Percentiles rank a stretch among this genome's conserved stretches.
These are phyloP conservation scores for Myotis vivesi DNA, from an alignment of 2,797 vertebrate genomes.

Conservation along the genomic window DNA sequence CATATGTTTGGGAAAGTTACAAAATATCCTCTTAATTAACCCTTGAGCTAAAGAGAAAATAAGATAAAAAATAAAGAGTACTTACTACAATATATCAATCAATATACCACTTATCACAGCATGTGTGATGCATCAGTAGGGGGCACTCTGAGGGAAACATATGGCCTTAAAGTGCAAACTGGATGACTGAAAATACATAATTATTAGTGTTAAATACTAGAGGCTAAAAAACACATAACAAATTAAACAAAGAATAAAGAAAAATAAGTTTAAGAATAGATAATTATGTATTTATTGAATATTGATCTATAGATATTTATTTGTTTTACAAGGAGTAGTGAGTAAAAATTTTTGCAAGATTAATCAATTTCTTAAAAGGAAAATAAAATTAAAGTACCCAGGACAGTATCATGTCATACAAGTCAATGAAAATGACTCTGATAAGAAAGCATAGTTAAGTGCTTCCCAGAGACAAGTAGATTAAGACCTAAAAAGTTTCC, in stretches of 20 bases:
- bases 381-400: not conserved
- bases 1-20: not conserved
- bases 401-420: not conserved
- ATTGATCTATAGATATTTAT: not conserved
- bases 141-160: not conserved
- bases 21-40: not conserved
- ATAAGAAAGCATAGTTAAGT: not conserved
- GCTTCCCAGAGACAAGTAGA: not conserved
- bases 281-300: not conserved
- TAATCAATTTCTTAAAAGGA: not conserved
- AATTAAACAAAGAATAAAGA: not conserved
- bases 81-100: not conserved
- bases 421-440: not conserved
- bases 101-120: not conserved
- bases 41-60: not conserved
- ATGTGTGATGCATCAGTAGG: not conserved
- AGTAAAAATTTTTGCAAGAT: not conserved
- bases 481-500: not conserved
- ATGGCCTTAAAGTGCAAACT: not conserved
- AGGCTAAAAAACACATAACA: not conserved
- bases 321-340: not conserved
- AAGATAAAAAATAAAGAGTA: slow-evolving; percentile 14
- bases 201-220: not conserved
- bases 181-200: not conserved
- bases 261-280: not conserved